Conservation (phyloP, 2,797 vertebrate species). For the Microcaecilia unicolor region DNA sequence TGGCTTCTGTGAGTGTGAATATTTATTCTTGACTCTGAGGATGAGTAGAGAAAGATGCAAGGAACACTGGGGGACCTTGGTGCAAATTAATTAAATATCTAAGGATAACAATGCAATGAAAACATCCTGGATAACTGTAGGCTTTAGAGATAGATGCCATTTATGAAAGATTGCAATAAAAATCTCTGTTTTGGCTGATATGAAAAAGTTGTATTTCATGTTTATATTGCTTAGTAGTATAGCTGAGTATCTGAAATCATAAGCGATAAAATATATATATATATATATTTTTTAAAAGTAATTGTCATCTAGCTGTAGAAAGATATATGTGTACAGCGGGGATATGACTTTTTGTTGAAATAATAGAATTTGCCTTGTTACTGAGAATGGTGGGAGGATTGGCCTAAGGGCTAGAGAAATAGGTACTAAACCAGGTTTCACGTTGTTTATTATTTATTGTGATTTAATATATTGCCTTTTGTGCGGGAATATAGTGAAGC, state of each 20-base stretch:
- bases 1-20: slow-evolving; percentile 48
- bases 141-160: slow-evolving; percentile 28
- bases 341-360: too few relatives aligned
- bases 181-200: slow-evolving; percentile 1
- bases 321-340: too few relatives aligned
- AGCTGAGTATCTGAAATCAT: not conserved
- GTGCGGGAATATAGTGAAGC: too few relatives aligned
- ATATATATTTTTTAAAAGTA: too few relatives aligned
- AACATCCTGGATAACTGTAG: slow-evolving; percentile 29
- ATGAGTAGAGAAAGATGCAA: slow-evolving; percentile 40
- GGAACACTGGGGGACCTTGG: slow-evolving; percentile 34
- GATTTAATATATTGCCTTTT: too few relatives aligned
- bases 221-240: not conserved
- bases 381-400: too few relatives aligned
- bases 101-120: slow-evolving; percentile 31
- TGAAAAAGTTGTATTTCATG: not conserved
- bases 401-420: too few relatives aligned
- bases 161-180: slow-evolving; percentile 9
- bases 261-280: too few relatives aligned
- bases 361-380: too few relatives aligned
- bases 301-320: too few relatives aligned
- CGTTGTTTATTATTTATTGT: too few relatives aligned
- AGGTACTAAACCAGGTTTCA: too few relatives aligned
- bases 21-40: slow-evolving; percentile 61
- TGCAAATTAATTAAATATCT: slow-evolving; percentile 57